These are phyloP conservation scores for Perdix hodgsoniae DNA, from an alignment of 2,797 vertebrate species.

Conservation along the genomic window DNA sequence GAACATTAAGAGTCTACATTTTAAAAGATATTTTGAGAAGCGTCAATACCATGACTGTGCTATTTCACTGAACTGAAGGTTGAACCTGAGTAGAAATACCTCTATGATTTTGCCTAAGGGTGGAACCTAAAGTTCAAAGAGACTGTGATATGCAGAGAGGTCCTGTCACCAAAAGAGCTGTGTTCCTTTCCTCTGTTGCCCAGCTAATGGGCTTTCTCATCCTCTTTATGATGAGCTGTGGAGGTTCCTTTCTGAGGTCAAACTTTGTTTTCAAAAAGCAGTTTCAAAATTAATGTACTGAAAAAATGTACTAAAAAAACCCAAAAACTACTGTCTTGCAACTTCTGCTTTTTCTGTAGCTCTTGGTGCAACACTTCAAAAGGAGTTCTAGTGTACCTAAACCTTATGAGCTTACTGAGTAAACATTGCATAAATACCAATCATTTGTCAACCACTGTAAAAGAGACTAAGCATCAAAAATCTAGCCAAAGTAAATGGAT, in stretches of 20 bases:
- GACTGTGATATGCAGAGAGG: neutral
- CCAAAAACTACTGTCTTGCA: neutral
- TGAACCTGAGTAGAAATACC: neutral
- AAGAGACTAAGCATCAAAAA: neutral
- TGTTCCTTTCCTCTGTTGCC: neutral
- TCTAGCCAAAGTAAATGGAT: neutral
- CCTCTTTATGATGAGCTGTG: neutral
- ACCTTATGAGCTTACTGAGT: neutral
- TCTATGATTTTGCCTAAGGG: neutral
- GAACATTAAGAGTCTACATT: neutral
- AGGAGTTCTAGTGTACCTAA: neutral
- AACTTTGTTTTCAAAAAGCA: neutral
- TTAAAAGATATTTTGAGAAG: neutral
- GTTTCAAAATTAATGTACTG: neutral
- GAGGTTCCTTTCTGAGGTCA: neutral
- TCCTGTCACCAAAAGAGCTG: neutral
- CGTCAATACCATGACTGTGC: rapidly evolving
- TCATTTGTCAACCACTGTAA: rapidly evolving
- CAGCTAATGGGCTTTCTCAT: neutral
- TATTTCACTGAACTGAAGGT: neutral
- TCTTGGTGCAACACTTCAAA: neutral
- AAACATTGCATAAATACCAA: neutral
- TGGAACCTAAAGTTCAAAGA: neutral
- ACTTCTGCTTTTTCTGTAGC: neutral
- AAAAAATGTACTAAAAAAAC: too few species aligned